Evolutionary conservation across 2,888 invertebrate genomes (phyloP).

Genomic region (Notodonta ziczac): DNA sequence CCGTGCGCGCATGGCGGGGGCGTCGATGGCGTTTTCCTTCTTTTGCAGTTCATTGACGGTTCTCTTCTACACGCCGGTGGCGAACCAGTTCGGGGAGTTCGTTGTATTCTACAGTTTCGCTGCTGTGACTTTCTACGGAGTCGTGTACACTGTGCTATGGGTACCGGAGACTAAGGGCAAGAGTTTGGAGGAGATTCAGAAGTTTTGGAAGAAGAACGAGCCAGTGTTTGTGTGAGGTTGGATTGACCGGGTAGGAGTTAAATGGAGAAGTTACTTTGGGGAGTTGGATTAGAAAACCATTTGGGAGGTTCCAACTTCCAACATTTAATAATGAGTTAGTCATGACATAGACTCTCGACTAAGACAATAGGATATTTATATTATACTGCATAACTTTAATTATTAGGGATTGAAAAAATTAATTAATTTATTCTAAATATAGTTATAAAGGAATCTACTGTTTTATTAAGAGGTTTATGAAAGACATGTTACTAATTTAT

Average conservation of each 20-base stretch:
- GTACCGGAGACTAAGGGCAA: conserved; percentile 81
- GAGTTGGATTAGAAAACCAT: too few relatives aligned
- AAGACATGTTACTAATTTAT: not conserved
- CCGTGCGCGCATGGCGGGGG: conserved; percentile 68
- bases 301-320: too few relatives aligned
- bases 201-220: conserved; percentile 56
- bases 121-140: conserved; percentile 60
- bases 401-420: too few relatives aligned
- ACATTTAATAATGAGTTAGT: too few relatives aligned
- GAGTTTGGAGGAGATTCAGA: conserved; percentile 63
- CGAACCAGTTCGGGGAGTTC: conserved; percentile 61
- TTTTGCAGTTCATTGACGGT: conserved; percentile 72
- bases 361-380: too few relatives aligned
- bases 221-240: conserved; percentile 52
- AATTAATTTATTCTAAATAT: not conserved
- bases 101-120: conserved; percentile 73
- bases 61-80: conserved; percentile 63
- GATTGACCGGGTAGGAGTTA: not conserved
- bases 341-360: too few relatives aligned
- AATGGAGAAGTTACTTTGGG: too few relatives aligned
- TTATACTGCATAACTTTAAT: too few relatives aligned
- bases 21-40: conserved; percentile 68
- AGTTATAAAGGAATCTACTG: not conserved
- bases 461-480: not conserved
- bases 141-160: conserved; percentile 65